These are phyloP conservation scores for Brachypteracias leptosomus DNA, from an alignment of 2,113 vertebrate species.

Conservation along the genomic window DNA sequence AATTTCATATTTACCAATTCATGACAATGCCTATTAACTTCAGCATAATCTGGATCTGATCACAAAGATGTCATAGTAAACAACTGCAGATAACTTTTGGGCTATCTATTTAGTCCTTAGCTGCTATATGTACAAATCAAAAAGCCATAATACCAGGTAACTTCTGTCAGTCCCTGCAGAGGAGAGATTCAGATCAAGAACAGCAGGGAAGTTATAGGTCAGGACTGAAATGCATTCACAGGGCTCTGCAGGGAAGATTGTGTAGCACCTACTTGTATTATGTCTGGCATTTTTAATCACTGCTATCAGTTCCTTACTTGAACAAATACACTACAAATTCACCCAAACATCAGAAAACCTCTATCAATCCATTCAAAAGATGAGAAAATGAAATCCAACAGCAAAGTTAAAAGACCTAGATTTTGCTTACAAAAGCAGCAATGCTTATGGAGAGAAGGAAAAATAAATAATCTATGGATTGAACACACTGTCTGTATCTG, in stretches of 20 bases:
- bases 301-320: not conserved
- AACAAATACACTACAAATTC: not conserved
- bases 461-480: not conserved
- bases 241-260: not conserved
- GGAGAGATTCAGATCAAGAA: not conserved
- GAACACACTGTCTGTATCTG: not conserved
- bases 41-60: not conserved
- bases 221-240: not conserved
- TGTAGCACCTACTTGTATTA: not conserved
- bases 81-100: not conserved
- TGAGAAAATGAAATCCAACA: not conserved
- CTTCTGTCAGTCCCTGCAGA: not conserved
- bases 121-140: not conserved
- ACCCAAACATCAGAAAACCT: not conserved
- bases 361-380: not conserved
- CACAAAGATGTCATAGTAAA: not conserved
- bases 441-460: not conserved
- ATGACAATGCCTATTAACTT: not conserved
- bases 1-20: slow-evolving; percentile 24
- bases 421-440: not conserved
- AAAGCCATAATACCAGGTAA: not conserved
- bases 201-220: not conserved
- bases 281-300: not conserved
- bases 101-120: not conserved
- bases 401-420: not conserved